Evolutionary conservation across 2,888 invertebrate genomes (phyloP), one percentile per base, ranked within the genome.

Genomic region (Stenotaenia linearis): DNA sequence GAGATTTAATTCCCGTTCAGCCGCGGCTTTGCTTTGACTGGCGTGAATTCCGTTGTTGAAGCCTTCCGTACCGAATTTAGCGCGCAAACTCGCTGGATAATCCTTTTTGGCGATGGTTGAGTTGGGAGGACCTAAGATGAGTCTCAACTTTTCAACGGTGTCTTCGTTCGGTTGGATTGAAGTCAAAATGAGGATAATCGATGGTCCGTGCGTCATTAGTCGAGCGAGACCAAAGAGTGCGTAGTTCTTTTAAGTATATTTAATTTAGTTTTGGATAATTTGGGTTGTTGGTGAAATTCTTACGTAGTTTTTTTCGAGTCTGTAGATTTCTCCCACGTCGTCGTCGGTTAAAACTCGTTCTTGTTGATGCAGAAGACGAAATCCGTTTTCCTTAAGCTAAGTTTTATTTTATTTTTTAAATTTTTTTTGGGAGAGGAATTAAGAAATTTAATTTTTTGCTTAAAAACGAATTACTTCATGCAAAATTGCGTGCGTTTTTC

Each of bases 11-110:
- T 78, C 78, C 7, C 23, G 21, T 15, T 18, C 6, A 32, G 50
- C 78, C 6, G n/a, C 25, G 5, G 21, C 78, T 56, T 78, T 28
- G 28, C 50, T 56, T 21, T 25, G n/a, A 30, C 78, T 78, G 1
- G 28, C 86, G 80, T 87, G 86, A 4, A 87, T 82, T 12, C 85
- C 86, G 82, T 87, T 86, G 83, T 84, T 84, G 80, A 82, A 84
- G 10, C 83, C 84, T 74, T 84, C 83, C 9, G 83, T 82, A 32
- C 87, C 86, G 83, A 84, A 87, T 79, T 84, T 83, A 78, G 86
- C 86, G 79, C 87, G 83, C 61, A 86, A 83, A 82, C 86, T 86
- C 82, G 23, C 4, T 32, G 37, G 37, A 10, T 37, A 1, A 2
- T 37, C 10, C 37, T 10, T 37, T 37, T 15, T 37, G 12, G 37